A percentile compares a stretch with the other conserved stretches of the same genome.
Evolutionary conservation across 2,113 vertebrate genomes (phyloP).

Genomic region (Rhinoptilus africanus): DNA sequence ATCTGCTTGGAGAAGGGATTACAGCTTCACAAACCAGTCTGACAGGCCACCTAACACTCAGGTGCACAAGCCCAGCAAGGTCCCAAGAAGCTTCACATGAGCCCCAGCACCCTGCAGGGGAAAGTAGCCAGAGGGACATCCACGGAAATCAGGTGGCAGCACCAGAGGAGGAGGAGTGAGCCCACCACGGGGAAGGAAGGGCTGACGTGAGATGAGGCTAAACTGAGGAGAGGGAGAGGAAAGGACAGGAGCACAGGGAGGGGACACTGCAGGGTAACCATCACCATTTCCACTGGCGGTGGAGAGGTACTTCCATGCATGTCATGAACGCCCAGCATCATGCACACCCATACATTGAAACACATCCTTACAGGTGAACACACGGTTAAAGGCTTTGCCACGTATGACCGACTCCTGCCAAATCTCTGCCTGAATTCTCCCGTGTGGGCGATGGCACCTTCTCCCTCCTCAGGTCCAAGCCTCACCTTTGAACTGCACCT

Average conservation of each 20-base stretch:
- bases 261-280: neutral
- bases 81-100: rapidly evolving
- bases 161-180: neutral
- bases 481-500: neutral
- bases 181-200: neutral
- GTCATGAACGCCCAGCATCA: rapidly evolving
- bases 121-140: neutral
- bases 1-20: neutral
- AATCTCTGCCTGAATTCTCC: neutral
- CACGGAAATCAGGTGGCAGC: neutral
- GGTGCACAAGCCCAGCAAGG: neutral
- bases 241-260: neutral
- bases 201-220: no score
- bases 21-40: neutral
- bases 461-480: neutral
- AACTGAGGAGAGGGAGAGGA: neutral
- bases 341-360: neutral
- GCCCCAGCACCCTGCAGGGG: neutral
- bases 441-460: neutral
- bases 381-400: neutral
- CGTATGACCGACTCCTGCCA: rapidly evolving
- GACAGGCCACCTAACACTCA: neutral
- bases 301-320: neutral
- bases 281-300: neutral
- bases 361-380: neutral